phyloP scores from a whole-genome alignment of 2,888 invertebrate species.

The Agonopterix arenella region DNA sequence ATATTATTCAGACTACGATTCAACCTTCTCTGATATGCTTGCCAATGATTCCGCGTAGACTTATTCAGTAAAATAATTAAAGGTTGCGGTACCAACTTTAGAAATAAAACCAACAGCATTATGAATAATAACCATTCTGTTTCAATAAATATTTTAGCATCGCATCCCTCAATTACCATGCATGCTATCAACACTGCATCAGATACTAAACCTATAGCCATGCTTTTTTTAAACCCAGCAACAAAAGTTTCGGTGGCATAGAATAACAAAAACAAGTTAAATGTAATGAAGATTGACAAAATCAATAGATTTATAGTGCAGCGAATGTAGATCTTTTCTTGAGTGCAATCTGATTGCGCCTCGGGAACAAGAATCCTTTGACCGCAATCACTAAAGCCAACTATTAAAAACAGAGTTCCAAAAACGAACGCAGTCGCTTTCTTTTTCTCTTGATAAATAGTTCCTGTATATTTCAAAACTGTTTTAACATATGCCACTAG shows the following conservation, averaged over 20 bases:
- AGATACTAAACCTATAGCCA: constrained; percentile 3
- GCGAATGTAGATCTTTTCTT: no score
- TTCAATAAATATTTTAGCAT: not conserved
- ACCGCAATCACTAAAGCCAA: no score
- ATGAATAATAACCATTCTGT: not conserved
- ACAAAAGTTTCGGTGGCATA: constrained; percentile 1
- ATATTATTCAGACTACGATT: no score
- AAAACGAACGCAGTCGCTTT: constrained; percentile 3
- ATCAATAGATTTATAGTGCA: not conserved
- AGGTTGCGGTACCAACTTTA: constrained; percentile 1
- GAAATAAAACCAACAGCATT: not conserved
- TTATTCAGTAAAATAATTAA: constrained; percentile 1
- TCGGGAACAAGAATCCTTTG: no score
- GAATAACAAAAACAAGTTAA: constrained; percentile 2
- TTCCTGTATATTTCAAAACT: not conserved
- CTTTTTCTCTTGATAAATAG: constrained; percentile 1
- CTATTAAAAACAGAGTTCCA: no score
- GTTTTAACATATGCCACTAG: constrained; percentile 4
- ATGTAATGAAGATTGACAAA: not conserved
- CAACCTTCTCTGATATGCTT: not conserved
- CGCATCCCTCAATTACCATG: no score
- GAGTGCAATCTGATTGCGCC: no score
- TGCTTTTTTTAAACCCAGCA: constrained; percentile 4
- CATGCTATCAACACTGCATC: constrained; percentile 1
- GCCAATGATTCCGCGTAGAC: constrained; percentile 1